Evolutionary conservation across 2,888 invertebrate species (phyloP).

Genomic region (Drosophila atripex): DNA sequence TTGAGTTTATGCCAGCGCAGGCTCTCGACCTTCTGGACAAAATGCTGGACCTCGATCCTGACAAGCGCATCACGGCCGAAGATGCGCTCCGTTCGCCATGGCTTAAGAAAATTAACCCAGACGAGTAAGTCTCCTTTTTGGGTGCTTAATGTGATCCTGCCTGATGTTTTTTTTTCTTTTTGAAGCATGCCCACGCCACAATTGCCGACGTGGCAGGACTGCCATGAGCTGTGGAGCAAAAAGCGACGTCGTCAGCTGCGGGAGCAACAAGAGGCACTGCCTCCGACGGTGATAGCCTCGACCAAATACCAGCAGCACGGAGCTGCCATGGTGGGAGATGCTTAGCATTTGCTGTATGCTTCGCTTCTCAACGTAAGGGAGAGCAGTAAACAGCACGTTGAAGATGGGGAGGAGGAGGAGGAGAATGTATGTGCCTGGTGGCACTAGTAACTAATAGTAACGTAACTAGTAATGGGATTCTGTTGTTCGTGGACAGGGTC

Average conservation of each 20-base stretch:
- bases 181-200: slow-evolving; percentile 91
- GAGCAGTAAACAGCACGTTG: slow-evolving; percentile 32
- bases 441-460: slow-evolving; percentile 57
- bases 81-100: slow-evolving; percentile 96
- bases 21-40: slow-evolving; percentile 96
- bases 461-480: slow-evolving; percentile 7
- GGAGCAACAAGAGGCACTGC: slow-evolving; percentile 86
- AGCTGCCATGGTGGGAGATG: slow-evolving; percentile 70
- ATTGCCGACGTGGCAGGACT: slow-evolving; percentile 98
- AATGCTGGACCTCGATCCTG: slow-evolving; percentile 98
- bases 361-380: slow-evolving; percentile 51
- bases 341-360: slow-evolving; percentile 75
- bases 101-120: slow-evolving; percentile 95
- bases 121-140: slow-evolving; percentile 88
- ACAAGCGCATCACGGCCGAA: slow-evolving; percentile 95
- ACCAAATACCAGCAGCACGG: slow-evolving; percentile 73
- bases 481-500: slow-evolving; percentile 34
- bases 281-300: slow-evolving; percentile 61
- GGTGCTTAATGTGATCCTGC: not conserved
- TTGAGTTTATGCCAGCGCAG: slow-evolving; percentile 94
- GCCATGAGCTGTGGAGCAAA: slow-evolving; percentile 99
- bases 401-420: slow-evolving; percentile 36
- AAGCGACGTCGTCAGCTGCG: slow-evolving; percentile 93
- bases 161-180: slow-evolving; percentile 10
- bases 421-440: slow-evolving; percentile 68